Evolutionary conservation across 2,113 vertebrate genomes (phyloP).

Genomic region (Elephantulus edwardii): DNA sequence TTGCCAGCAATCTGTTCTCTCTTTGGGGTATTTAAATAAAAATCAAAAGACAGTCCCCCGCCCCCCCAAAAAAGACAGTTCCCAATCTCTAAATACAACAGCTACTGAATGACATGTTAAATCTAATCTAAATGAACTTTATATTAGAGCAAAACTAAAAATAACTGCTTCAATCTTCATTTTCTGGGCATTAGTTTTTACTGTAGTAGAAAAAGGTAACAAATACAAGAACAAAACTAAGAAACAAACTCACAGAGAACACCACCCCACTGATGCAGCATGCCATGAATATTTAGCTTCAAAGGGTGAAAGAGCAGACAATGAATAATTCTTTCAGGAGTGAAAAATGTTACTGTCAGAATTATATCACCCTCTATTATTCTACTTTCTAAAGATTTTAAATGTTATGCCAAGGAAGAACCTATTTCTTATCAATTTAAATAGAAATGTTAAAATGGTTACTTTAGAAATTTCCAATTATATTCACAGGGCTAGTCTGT

Average conservation of each 20-base stretch:
- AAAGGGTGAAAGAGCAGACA: neutral
- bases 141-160: neutral
- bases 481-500: neutral
- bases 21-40: neutral
- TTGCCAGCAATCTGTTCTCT: neutral
- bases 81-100: neutral
- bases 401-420: constrained; percentile 29
- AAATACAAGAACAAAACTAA: neutral
- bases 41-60: too few species aligned
- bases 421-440: neutral
- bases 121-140: neutral
- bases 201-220: neutral
- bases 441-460: neutral
- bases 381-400: constrained; percentile 38
- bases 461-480: constrained; percentile 17
- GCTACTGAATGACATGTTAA: neutral
- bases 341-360: neutral
- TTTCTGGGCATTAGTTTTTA: neutral
- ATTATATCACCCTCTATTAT: neutral
- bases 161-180: constrained; percentile 4
- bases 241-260: neutral
- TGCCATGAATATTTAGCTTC: neutral
- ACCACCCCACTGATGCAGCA: neutral
- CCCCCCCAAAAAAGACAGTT: too few species aligned
- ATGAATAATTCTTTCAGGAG: neutral